These are phyloP conservation scores for Sphaerophoria rueppellii DNA, from an alignment of 2,888 invertebrate genomes.

Conservation along the genomic window DNA sequence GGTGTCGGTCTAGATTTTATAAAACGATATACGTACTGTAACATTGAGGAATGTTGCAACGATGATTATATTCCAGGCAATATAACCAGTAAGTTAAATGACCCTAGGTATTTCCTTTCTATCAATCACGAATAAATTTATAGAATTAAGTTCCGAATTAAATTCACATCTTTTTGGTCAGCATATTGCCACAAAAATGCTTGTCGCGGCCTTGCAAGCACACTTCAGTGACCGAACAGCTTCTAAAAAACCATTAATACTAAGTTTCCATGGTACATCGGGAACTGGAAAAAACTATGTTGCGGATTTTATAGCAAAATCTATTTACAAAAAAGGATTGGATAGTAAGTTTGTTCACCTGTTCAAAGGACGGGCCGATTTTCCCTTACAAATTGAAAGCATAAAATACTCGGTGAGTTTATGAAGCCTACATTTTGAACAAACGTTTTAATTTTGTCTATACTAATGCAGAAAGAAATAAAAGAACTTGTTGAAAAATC, in stretches of 20 bases:
- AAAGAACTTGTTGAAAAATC: constrained; percentile 85
- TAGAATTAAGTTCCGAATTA: constrained; percentile 78
- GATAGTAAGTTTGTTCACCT: constrained; percentile 91
- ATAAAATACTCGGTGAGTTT: constrained; percentile 82
- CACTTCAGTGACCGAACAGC: constrained; percentile 83
- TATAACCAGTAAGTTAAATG: constrained; percentile 81
- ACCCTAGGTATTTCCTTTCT: no score
- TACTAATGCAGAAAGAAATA: constrained; percentile 82
- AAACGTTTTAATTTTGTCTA: background rate
- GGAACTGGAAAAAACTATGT: constrained; percentile 97
- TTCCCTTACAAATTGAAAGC: constrained; percentile 85
- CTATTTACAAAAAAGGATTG: constrained; percentile 87
- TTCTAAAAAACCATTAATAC: constrained; percentile 90
- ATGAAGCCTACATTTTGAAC: background rate
- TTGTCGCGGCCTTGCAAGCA: constrained; percentile 87
- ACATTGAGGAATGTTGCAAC: constrained; percentile 85
- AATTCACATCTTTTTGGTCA: constrained; percentile 88
- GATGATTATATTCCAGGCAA: constrained; percentile 84
- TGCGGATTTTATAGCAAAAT: constrained; percentile 88
- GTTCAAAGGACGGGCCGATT: constrained; percentile 92
- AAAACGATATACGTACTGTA: constrained; percentile 81
- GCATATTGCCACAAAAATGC: constrained; percentile 88
- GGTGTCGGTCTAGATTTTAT: constrained; percentile 75
- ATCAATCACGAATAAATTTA: no score
- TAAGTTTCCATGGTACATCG: constrained; percentile 97